phyloP scores from a whole-genome alignment of 2,888 invertebrate genomes.

The Gari tellinella region DNA sequence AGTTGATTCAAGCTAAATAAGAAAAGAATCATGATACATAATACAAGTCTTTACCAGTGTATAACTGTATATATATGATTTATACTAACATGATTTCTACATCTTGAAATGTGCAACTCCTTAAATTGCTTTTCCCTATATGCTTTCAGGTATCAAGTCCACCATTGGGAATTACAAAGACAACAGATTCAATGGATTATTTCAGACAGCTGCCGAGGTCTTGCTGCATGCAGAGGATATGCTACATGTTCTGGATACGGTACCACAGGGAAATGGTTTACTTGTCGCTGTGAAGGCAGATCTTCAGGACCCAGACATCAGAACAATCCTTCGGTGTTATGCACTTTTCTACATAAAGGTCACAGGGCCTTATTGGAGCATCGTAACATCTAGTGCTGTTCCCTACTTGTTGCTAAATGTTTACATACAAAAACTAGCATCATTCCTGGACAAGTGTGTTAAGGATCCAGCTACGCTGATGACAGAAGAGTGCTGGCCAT shows the following conservation, averaged over 20 bases:
- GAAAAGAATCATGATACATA: too few species aligned
- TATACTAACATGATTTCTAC: too few species aligned
- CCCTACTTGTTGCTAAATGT: slow-evolving; percentile 42
- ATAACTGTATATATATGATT: too few species aligned
- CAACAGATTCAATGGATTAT: slow-evolving; percentile 57
- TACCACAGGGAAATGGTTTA: slow-evolving; percentile 41
- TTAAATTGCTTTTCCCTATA: too few species aligned
- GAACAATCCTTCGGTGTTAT: slow-evolving; percentile 32
- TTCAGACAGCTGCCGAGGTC: slow-evolving; percentile 52
- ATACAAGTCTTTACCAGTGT: too few species aligned
- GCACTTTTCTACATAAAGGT: slow-evolving; percentile 42
- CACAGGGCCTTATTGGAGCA: slow-evolving; percentile 56
- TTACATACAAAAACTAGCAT: slow-evolving; percentile 11
- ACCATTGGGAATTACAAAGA: slow-evolving; percentile 51
- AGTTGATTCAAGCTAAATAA: too few species aligned
- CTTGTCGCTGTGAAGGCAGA: slow-evolving; percentile 36
- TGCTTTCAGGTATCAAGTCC: slow-evolving; percentile 45
- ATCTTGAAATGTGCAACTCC: too few species aligned
- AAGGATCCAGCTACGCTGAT: slow-evolving; percentile 4
- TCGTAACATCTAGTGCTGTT: slow-evolving; percentile 19
- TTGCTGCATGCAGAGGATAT: slow-evolving; percentile 27
- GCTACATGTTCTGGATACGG: slow-evolving; percentile 19
- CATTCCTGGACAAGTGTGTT: too few species aligned
- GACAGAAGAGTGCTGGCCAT: background rate
- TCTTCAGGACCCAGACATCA: slow-evolving; percentile 12